A percentile compares a stretch with the other conserved stretches of the same genome.
Evolutionary conservation across 1,140 invertebrate genomes (phyloP).

Genomic region (Oedothorax gibbosus): DNA sequence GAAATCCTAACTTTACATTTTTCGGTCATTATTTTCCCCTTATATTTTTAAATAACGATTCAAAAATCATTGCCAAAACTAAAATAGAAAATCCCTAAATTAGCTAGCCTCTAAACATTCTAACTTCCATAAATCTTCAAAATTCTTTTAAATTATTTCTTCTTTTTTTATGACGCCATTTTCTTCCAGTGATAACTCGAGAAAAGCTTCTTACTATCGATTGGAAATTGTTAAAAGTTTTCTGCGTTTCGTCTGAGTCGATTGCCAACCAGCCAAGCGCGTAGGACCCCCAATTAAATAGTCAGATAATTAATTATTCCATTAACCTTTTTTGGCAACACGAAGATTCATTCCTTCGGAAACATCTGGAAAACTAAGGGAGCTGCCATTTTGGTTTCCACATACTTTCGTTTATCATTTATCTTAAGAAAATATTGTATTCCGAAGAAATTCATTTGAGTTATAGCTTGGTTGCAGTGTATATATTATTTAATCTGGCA

Average conservation of each 20-base stretch:
- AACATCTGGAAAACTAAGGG: conserved; percentile 26
- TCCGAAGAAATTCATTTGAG: no score
- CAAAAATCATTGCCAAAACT: neutral
- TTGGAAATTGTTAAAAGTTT: conserved; percentile 23
- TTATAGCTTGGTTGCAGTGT: no score
- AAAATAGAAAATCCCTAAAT: conserved; percentile 6
- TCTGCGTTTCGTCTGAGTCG: neutral
- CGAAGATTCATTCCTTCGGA: conserved; percentile 33
- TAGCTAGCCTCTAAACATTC: conserved; percentile 20
- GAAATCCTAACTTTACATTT: no score
- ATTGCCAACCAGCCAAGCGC: conserved; percentile 39
- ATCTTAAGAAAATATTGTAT: no score
- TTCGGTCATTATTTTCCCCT: neutral
- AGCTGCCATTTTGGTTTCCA: conserved; percentile 27
- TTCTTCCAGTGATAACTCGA: neutral
- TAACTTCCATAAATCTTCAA: conserved; percentile 14
- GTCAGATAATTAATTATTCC: conserved; percentile 55
- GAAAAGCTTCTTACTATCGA: conserved; percentile 4
- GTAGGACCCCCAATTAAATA: conserved; percentile 48
- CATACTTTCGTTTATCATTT: neutral
- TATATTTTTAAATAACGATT: conserved; percentile 22
- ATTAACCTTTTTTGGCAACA: conserved; percentile 48
- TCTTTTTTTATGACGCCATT: neutral
- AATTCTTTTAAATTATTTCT: conserved; percentile 37
- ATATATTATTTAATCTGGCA: no score